Percentiles rank a stretch among this genome's conserved stretches.
Evolutionary conservation across 2,797 vertebrate species (phyloP).

Genomic region (Pygocentrus nattereri): DNA sequence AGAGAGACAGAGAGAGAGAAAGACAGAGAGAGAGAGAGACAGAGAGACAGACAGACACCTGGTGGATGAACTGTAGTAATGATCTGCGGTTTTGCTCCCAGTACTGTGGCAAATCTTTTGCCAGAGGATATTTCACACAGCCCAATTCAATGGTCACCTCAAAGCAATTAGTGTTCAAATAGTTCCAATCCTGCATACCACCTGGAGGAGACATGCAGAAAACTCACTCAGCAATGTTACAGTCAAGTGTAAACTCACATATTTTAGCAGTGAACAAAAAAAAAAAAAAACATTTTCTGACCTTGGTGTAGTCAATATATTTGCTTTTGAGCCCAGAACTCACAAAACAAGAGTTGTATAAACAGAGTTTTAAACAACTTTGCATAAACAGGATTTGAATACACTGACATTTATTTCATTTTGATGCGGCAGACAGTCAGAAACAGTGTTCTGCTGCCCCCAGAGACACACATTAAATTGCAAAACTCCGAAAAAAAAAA

Average conservation of each 20-base stretch:
- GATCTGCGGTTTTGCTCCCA: slow-evolving; percentile 91
- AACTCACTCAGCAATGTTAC: background rate
- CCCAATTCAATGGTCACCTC: slow-evolving; percentile 97
- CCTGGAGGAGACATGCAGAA: slow-evolving; percentile 74
- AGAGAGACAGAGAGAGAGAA: background rate
- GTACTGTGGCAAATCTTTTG: slow-evolving; percentile 85
- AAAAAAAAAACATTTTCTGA: too few species aligned
- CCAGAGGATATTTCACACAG: slow-evolving; percentile 91
- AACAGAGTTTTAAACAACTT: too few species aligned
- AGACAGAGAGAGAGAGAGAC: background rate
- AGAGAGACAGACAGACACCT: slow-evolving; percentile 76
- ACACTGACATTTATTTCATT: too few species aligned
- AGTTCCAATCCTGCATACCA: slow-evolving; percentile 99
- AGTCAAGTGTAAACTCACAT: too few species aligned
- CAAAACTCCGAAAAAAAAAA: background rate
- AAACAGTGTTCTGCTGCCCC: background rate
- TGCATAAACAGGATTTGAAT: too few species aligned
- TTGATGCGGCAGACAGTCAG: background rate
- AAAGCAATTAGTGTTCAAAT: slow-evolving; percentile 96
- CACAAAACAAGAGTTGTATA: too few species aligned
- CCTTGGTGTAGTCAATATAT: too few species aligned
- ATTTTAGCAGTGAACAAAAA: too few species aligned
- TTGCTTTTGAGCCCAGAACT: too few species aligned
- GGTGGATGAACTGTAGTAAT: slow-evolving; percentile 92
- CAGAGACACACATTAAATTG: background rate